Evolutionary conservation across 2,797 vertebrate genomes (phyloP), one percentile per base, ranked within the genome.

Genomic region (Otolemur crassicaudatus): DNA sequence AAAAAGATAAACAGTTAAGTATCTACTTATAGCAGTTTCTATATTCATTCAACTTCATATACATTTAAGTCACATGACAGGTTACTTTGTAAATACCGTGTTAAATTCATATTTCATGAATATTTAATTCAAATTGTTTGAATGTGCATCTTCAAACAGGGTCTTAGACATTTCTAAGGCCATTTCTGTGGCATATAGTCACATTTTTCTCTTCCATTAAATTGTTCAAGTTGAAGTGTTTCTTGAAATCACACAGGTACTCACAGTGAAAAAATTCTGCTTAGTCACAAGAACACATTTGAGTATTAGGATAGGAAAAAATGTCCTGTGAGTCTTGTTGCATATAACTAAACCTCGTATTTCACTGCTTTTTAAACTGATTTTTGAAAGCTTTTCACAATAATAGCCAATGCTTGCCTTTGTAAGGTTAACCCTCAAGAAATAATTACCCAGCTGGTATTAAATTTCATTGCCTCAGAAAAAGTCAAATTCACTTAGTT

Each of bases 31-130:
- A 75, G 34, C 3, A 86, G 49, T 56, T 75, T 80, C 53, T 58
- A 1, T 43, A 43, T 70, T 56, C 29, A 60, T 19, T 63, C 17
- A 87, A 56, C 23, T 49, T 65, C 3, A 20, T 4, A 7, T 29
- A 77, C 7, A 69, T 58, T 73, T 73, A 90, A 87, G 27, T 60
- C 73, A 82, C 0, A 31, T 20, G 63, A 87, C 56, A 79, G 90
- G 90, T 88, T 80, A 92, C 40, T 95, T 90, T 19, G 63, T 29
- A 94, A 92, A 53, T 63, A 60, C 7, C 65, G 27, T 46, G 70
- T 43, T 27, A 37, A 65, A 80, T 20, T 67, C 49, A 82, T 4
- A 93, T 69, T 92, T 88, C 49, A 43, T 40, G 56, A 83, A 16
- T 14, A 87, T 40, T 43, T 83, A 60, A 80, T 58, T 88, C 63